A percentile compares a stretch with the other conserved stretches of the same genome.
Evolutionary conservation across 2,797 vertebrate species (phyloP).

Genomic region (Parotocinclus haroldoi): DNA sequence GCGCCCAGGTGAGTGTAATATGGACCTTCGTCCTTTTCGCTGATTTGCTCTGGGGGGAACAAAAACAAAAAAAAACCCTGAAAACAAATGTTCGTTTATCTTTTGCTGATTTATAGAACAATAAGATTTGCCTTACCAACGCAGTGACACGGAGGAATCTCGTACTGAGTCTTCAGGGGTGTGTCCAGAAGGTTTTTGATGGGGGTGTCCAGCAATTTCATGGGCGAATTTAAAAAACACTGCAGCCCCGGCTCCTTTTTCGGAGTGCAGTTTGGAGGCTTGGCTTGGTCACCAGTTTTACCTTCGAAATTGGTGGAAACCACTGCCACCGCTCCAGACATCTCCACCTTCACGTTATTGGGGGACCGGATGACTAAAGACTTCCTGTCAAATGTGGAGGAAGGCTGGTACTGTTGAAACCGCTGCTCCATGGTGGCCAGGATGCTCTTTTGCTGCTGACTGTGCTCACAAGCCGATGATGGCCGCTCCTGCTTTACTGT

Average conservation of each 20-base stretch:
- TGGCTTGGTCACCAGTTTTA: slow-evolving; percentile 69
- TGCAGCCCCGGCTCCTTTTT: slow-evolving; percentile 88
- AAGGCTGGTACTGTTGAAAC: slow-evolving; percentile 87
- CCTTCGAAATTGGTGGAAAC: slow-evolving; percentile 77
- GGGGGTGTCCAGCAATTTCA: slow-evolving; percentile 88
- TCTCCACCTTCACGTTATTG: slow-evolving; percentile 89
- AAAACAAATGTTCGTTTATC: too few relatives aligned
- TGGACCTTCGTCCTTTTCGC: slow-evolving; percentile 98
- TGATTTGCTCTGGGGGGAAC: slow-evolving; percentile 87
- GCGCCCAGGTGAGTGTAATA: slow-evolving; percentile 98
- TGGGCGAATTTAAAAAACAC: slow-evolving; percentile 90
- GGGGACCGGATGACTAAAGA: slow-evolving; percentile 78
- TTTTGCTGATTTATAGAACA: neutral
- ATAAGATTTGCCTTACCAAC: slow-evolving; percentile 80
- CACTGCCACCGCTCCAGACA: slow-evolving; percentile 82
- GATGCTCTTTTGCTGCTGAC: slow-evolving; percentile 79
- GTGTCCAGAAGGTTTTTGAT: slow-evolving; percentile 93
- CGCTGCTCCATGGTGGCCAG: slow-evolving; percentile 94
- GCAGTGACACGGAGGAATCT: slow-evolving; percentile 95
- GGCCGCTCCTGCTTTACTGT: slow-evolving; percentile 61
- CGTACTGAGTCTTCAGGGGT: slow-evolving; percentile 94
- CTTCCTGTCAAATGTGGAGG: slow-evolving; percentile 88
- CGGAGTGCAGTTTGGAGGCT: slow-evolving; percentile 78
- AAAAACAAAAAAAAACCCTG: neutral
- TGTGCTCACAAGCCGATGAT: slow-evolving; percentile 53